A percentile compares a stretch with the other conserved stretches of the same genome.
These are phyloP conservation scores for Adoxophyes honmai DNA, from an alignment of 1,140 invertebrate species.

Conservation along the genomic window DNA sequence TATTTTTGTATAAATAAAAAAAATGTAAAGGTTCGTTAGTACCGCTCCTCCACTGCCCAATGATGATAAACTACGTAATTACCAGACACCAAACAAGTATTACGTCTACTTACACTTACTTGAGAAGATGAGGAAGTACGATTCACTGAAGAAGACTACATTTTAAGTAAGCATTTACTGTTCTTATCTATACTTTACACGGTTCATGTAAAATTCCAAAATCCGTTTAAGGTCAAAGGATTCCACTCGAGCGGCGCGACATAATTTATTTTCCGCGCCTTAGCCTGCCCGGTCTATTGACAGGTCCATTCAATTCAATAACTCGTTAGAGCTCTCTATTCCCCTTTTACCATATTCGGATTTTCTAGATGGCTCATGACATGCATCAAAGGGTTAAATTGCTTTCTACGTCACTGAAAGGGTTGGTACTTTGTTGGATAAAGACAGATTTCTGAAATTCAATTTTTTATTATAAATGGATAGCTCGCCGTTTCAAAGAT, in stretches of 20 bases:
- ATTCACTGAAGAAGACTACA: not conserved
- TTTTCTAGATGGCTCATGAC: not conserved
- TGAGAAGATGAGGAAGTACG: not conserved
- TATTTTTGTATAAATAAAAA: too few species aligned
- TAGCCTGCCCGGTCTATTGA: constrained; percentile 2
- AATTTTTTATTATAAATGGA: too few species aligned
- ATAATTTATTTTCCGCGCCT: constrained; percentile 9
- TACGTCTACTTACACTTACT: too few species aligned
- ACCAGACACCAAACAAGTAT: too few species aligned
- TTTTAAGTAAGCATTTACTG: not conserved
- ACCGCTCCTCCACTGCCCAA: too few species aligned
- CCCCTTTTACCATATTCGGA: constrained; percentile 1
- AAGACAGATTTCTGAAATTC: too few species aligned
- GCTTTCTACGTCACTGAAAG: too few species aligned
- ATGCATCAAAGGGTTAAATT: too few species aligned
- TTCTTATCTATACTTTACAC: not conserved
- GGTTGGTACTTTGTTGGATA: too few species aligned
- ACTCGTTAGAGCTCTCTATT: constrained; percentile 7
- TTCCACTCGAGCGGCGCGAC: not conserved
- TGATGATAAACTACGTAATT: too few species aligned
- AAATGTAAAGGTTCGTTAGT: too few species aligned
- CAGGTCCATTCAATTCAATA: constrained; percentile 10
- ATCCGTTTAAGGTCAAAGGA: not conserved
- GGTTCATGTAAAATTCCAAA: not conserved
- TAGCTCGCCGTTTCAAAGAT: too few species aligned